Conservation (phyloP, 2,113 vertebrate species). For the Solenodon paradoxus region DNA sequence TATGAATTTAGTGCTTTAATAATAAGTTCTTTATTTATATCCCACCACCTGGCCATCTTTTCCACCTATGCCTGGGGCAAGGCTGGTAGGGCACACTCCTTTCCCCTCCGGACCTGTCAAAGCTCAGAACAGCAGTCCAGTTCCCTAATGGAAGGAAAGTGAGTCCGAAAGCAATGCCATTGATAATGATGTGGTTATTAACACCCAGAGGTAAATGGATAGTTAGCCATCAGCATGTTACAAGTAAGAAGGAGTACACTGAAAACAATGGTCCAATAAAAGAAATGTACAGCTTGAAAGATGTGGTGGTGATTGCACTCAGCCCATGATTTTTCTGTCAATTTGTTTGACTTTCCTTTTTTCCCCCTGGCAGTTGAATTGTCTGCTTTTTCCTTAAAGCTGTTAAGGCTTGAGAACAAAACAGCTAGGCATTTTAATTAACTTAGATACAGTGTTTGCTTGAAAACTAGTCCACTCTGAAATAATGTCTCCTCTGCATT, state of each 20-base stretch:
- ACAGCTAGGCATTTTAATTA: conserved; percentile 79
- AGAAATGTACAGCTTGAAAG: conserved; percentile 6
- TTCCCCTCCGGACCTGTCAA: not conserved
- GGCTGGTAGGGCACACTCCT: not conserved
- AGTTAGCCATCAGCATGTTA: not conserved
- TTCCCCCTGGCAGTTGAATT: conserved; percentile 52
- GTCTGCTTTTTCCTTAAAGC: conserved; percentile 71
- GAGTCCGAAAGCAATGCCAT: not conserved
- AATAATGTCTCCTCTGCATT: conserved; percentile 61
- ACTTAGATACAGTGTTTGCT: conserved; percentile 70
- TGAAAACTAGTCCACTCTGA: conserved; percentile 71
- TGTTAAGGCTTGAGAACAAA: conserved; percentile 59
- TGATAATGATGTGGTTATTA: conserved; percentile 21
- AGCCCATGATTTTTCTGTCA: conserved; percentile 62
- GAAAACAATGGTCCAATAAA: conserved; percentile 42
- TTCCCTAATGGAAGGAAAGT: not conserved
- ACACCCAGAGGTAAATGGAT: not conserved
- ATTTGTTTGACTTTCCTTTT: conserved; percentile 66
- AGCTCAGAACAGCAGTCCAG: not conserved
- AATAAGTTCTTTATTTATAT: not conserved
- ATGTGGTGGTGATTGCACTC: conserved; percentile 52
- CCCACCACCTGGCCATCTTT: not conserved
- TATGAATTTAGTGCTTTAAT: not conserved
- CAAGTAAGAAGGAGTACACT: not conserved
- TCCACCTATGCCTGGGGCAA: not conserved